These are phyloP conservation scores for Zaprionus gabonicus DNA, from an alignment of 1,140 invertebrate species.

Conservation along the genomic window DNA sequence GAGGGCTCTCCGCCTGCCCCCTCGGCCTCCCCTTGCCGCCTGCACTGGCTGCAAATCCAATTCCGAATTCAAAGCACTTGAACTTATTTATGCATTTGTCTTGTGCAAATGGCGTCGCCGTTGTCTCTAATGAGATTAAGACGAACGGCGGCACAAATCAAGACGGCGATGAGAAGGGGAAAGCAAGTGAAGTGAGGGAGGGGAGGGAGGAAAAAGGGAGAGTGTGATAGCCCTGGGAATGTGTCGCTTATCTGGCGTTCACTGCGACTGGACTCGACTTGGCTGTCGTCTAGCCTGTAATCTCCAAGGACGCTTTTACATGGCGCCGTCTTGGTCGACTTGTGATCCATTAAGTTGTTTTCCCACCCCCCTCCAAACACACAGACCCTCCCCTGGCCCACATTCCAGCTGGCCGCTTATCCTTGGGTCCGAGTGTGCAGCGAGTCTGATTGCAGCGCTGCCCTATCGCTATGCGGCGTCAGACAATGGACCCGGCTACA, in stretches of 20 bases:
- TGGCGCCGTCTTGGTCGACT: slow-evolving; percentile 30
- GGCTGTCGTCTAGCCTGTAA: slow-evolving; percentile 59
- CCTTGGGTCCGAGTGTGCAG: background rate
- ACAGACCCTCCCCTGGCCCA: background rate
- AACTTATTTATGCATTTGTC: slow-evolving; percentile 79
- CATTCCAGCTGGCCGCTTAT: background rate
- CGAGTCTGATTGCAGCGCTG: slow-evolving; percentile 31
- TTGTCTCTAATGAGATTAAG: slow-evolving; percentile 52
- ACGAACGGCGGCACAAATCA: slow-evolving; percentile 11
- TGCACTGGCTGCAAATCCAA: slow-evolving; percentile 54
- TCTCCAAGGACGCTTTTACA: slow-evolving; percentile 61
- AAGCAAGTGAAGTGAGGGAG: background rate
- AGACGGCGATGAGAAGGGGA: background rate
- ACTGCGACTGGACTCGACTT: slow-evolving; percentile 45
- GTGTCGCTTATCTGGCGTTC: slow-evolving; percentile 38
- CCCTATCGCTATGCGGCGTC: slow-evolving; percentile 64
- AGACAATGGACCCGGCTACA: slow-evolving; percentile 60
- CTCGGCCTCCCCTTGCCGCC: background rate
- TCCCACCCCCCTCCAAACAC: background rate
- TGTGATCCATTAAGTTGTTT: slow-evolving; percentile 58
- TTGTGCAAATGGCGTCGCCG: slow-evolving; percentile 71
- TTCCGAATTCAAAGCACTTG: slow-evolving; percentile 75
- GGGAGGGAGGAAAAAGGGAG: background rate
- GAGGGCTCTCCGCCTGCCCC: background rate
- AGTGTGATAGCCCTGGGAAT: background rate